A percentile compares a stretch with the other conserved stretches of the same genome.
phyloP scores from a whole-genome alignment of 2,797 vertebrate genomes.

The Mormyrus hasselquistii region DNA sequence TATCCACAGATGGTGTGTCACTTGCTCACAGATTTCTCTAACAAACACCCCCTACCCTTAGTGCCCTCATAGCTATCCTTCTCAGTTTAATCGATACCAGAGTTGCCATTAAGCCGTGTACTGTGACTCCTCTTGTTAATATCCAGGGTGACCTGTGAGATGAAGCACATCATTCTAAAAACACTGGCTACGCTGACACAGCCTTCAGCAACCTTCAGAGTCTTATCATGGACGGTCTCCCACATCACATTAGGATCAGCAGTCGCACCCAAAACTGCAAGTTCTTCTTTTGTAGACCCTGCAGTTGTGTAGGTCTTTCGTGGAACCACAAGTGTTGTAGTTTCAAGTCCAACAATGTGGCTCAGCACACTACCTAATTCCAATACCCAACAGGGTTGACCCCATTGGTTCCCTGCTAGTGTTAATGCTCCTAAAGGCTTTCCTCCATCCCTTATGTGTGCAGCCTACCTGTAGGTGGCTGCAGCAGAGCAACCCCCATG shows the following conservation, averaged over 20 bases:
- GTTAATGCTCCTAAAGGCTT: no score
- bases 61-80: no score
- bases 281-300: not conserved
- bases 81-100: no score
- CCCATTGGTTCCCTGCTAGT: no score
- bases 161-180: not conserved
- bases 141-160: not conserved
- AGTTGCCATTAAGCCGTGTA: no score
- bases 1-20: no score
- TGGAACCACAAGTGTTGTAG: not conserved
- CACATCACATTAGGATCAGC: not conserved
- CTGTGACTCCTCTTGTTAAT: not conserved
- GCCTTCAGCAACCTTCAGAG: not conserved
- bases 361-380: not conserved
- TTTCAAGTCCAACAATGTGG: not conserved
- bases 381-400: no score
- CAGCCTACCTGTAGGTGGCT: not conserved
- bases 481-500: not conserved
- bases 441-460: no score
- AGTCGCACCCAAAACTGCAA: not conserved
- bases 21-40: no score
- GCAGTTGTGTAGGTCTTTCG: not conserved
- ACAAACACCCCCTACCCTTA: no score
- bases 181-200: not conserved
- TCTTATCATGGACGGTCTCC: not conserved